Evolutionary conservation across 2,888 invertebrate species (phyloP), one percentile per base, ranked within the genome.

Genomic region (Eurytoma adleriae): DNA sequence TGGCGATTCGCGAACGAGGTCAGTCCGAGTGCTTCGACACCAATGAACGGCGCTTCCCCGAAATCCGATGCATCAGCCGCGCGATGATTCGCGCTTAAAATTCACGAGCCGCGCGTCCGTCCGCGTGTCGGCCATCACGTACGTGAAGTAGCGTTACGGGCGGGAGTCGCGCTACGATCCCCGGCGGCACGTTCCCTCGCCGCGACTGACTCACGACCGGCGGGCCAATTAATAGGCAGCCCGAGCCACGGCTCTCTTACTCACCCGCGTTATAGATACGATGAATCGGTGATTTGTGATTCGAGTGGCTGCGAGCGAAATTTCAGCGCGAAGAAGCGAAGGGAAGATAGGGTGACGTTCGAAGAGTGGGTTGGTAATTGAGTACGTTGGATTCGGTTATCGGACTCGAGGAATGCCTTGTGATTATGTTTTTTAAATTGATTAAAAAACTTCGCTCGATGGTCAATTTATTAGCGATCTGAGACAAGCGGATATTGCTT

Each of bases 401-500:
- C 24, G 24, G 10, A 40, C 10, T 1, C 10, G 0, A 7, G 10
- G 40, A 40, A 7, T 40, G 10, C 10, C 40, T 7, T 10, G 40
- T 10, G 40, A 40, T 40, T 40, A 10, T 40, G 40, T 5, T 40
- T 40, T 40, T 40, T 10, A 40, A 40, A 40, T 7, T 40, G 40
- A 40, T 40, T 40, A 40, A 40, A 40, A 40, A 40, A 10, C 10
- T 66, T 71, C 27, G 71, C 71, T 57, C 66, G 7, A 18, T 78
- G 52, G 24, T 70, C 68, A 67, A 78, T 66, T 59, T 71, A 59
- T 59, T 24, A 14, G 12, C 27, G n/a, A 30, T 62, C 61, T 56
- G 57, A 27, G 77, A 80, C 78, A 68, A 69, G 73, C 73, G 80
- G 80, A 78, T 78, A 69, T 78, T 54, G 52, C 59, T 18, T 78